Conservation (phyloP, 2,113 vertebrate species). For the Origma solitaria region DNA sequence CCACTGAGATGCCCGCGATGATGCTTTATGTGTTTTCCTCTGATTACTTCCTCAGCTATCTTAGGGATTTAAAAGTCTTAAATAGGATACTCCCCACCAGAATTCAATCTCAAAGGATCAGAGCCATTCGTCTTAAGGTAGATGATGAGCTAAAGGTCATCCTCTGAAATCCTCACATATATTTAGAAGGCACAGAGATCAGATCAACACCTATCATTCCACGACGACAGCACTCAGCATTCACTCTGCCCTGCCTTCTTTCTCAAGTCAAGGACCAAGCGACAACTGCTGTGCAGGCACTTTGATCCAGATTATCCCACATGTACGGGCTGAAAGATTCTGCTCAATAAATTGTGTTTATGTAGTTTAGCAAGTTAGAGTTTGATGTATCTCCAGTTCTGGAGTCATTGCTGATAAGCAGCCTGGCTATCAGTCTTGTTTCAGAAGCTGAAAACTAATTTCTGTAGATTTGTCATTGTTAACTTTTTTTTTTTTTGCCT, state of each 20-base stretch:
- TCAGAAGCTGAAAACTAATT: not conserved
- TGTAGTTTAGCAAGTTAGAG: not conserved
- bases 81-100: not conserved
- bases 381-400: not conserved
- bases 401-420: not conserved
- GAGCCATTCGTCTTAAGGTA: not conserved
- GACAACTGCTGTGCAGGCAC: not conserved
- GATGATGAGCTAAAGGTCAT: slow-evolving; percentile 11
- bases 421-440: not conserved
- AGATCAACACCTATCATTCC: not conserved
- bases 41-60: not conserved
- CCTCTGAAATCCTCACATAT: not conserved
- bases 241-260: not conserved
- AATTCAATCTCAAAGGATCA: not conserved
- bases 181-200: not conserved
- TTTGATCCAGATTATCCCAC: not conserved
- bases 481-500: not conserved
- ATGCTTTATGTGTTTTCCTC: not conserved
- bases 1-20: not conserved
- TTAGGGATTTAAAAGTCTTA: not conserved
- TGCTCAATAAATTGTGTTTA: not conserved
- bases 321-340: not conserved
- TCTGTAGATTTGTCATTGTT: not conserved
- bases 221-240: not conserved
- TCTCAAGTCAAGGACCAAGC: not conserved